Evolutionary conservation across 2,113 vertebrate species (phyloP).

Genomic region (Nesoenas mayeri): DNA sequence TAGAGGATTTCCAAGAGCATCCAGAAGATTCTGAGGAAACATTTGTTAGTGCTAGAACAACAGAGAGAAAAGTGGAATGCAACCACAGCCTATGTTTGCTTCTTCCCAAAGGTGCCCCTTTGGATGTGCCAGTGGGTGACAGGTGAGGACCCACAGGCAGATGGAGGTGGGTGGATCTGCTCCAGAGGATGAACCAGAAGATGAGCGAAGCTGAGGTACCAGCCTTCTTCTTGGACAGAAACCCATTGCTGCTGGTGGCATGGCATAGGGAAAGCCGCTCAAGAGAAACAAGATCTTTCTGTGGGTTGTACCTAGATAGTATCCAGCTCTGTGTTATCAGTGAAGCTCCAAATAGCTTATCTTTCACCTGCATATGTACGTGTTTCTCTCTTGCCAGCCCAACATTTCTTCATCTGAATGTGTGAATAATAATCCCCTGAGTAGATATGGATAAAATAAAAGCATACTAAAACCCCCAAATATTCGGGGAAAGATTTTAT

Average conservation of each 20-base stretch:
- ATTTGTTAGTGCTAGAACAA: not conserved
- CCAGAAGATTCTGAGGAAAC: not conserved
- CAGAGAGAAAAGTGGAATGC: not conserved
- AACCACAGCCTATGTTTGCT: not conserved
- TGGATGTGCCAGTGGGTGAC: not conserved
- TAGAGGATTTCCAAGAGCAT: not conserved
- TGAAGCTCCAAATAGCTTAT: constrained; percentile 24
- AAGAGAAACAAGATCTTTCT: not conserved
- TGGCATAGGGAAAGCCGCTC: not conserved
- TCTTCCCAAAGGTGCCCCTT: not conserved
- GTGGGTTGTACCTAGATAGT: not conserved
- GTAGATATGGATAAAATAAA: constrained; percentile 28
- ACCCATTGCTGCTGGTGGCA: not conserved
- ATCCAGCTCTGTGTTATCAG: not conserved
- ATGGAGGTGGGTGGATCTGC: not conserved
- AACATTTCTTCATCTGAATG: constrained; percentile 1
- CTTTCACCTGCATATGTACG: not conserved
- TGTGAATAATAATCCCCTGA: constrained; percentile 35
- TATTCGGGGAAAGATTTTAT: constrained; percentile 43
- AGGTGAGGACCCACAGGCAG: not conserved
- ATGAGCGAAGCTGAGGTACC: not conserved
- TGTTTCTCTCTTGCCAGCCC: not conserved
- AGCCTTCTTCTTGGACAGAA: not conserved
- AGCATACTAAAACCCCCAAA: constrained; percentile 33
- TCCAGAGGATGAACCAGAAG: not conserved